Conservation (phyloP, 2,113 vertebrate species). For the Smithornis capensis region DNA sequence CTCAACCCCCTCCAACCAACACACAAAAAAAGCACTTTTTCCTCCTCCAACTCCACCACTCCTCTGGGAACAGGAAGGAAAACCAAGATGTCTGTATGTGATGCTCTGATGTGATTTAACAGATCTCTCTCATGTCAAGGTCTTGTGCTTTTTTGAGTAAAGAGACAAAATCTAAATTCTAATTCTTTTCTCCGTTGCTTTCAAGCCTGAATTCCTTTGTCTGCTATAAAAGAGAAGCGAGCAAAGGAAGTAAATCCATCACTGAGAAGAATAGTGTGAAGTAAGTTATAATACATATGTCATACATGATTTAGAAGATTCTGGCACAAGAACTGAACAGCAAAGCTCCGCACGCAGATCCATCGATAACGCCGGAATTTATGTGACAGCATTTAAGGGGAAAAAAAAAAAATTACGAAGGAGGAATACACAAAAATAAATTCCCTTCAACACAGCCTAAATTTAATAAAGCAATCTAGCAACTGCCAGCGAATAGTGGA, state of each 20-base stretch:
- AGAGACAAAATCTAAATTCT: background rate
- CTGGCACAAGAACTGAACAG: background rate
- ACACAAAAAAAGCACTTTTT: background rate
- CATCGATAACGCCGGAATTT: conserved; percentile 22
- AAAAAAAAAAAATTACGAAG: conserved; percentile 29
- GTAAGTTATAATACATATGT: conserved; percentile 51
- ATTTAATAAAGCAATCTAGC: conserved; percentile 64
- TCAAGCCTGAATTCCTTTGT: background rate
- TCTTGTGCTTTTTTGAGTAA: background rate
- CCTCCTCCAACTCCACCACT: background rate
- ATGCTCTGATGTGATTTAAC: background rate
- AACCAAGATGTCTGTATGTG: background rate
- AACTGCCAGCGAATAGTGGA: conserved; percentile 10
- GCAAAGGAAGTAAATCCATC: conserved; percentile 22
- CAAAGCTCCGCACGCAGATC: conserved; percentile 23
- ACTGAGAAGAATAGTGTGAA: background rate
- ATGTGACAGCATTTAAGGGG: conserved; percentile 43
- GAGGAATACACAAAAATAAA: conserved; percentile 50
- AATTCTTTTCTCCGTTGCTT: background rate
- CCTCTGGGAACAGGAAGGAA: background rate
- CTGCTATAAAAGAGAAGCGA: conserved; percentile 7
- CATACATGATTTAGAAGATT: conserved; percentile 44
- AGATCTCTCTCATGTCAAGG: background rate
- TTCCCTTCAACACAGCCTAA: conserved; percentile 42
- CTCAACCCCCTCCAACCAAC: background rate